Base-by-base conservation (phyloP, 2,797 vertebrate genomes). In the Amniataba percoides region DNA sequence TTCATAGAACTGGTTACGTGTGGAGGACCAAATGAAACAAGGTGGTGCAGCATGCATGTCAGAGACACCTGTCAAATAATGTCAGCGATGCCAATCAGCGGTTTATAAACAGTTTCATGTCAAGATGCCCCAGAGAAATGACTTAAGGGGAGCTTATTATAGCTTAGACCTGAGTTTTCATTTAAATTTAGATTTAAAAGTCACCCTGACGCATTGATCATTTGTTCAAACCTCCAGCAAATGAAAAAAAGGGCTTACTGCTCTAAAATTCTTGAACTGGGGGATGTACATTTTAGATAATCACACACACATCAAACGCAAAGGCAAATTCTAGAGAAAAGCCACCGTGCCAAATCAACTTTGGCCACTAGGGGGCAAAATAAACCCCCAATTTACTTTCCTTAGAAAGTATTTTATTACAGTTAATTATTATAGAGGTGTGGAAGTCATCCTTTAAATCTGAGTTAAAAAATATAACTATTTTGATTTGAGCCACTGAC, bases 11-110 rank as follows among this genome's bases (percentile, higher is more conserved):
- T 45, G 52, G 9, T 23, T 62, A 42, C 15, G 2, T 60, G 58
- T 46, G 45, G 25, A 65, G 46, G 15, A 34, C 43, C 6, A 65
- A 49, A 64, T 78, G 63, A 66, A 74, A 88, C 63, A 67, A 42
- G 42, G 49, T 72, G 34, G 19, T 75, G 19, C 42, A 59, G 55
- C n/a, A 64, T 49, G 13, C 31, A 67, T 59, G 39, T 74, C 51
- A 78, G n/a, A 73, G 25, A 69, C 55, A 74, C 42, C 66, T 65
- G 72, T 42, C 67, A 66, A 10, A 19, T 62, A 19, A 31, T 15
- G 49, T 39, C 49, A 66, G 25, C 25, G 16, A 75, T 52, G 57
- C 21, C 49, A 75, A 25, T 69, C 55, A 68, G 34, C 12, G 11
- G 61, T 57, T 79, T 62, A 52, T 43, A 14, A 71, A 72, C 4